Evolutionary conservation across 2,888 invertebrate genomes (phyloP), one percentile per base, ranked within the genome.

Genomic region (Tiliacea aurago): DNA sequence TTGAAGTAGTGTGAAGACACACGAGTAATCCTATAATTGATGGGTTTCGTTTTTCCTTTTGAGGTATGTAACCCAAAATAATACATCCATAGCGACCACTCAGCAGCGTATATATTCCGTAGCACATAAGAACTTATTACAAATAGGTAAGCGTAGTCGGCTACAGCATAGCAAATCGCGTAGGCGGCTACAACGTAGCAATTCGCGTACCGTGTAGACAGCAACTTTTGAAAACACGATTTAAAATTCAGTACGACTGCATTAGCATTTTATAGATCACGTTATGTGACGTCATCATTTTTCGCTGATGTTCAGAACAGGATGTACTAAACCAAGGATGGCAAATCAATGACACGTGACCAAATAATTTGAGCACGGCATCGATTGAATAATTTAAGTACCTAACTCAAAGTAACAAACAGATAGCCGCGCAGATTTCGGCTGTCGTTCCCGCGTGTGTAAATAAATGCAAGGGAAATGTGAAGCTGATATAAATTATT

Each of bases 171-270:
- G 70, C 71, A 69, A 51, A n/a, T 20, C 18, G 37, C 64, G 56
- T 70, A 76, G 61, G 15, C 43, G 11, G 66, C 74, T 81, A 85
- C 71, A 71, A 33, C 73, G 59, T 78, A 75, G 65, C 72, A 58
- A 15, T 45, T 62, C 53, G 18, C 67, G 75, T 72, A 80, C 62
- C 68, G 33, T 13, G 45, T 49, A 81, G 58, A 45, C n/a, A 47
- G 63, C 33, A 45, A 47, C 23, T 64, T 69, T 74, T 61, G 20
- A 56, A 65, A 70, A 43, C 10, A 47, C 7, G n/a, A 69, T 62
- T 68, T 64, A 64, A 73, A 70, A 78, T 69, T 56, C 43, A 20
- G 28, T 5, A 45, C 10, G 15, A 49, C 37, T 63, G 37, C 51
- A 47, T 76, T 58, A 55, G 49, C 37, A 51, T 69, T 63, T 41